Conservation (phyloP, 2,888 invertebrate genomes). For the Mythimna albipuncta region DNA sequence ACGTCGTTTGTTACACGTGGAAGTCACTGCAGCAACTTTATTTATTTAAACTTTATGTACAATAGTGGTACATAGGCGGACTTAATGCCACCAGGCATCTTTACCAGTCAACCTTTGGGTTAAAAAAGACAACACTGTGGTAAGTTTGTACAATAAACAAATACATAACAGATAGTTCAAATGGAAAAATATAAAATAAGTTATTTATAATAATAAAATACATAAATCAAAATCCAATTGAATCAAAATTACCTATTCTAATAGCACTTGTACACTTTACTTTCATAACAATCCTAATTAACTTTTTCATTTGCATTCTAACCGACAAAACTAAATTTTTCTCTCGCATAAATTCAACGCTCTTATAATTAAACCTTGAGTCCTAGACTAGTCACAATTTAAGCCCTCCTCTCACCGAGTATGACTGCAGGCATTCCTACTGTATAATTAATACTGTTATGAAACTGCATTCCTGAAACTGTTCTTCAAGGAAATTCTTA, state of each 20-base stretch:
- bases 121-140: no score
- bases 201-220: no score
- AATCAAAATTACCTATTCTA: not conserved
- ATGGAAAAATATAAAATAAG: no score
- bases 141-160: no score
- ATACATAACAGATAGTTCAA: no score
- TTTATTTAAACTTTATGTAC: no score
- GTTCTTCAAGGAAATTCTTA: conserved; percentile 19
- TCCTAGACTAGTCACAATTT: conserved; percentile 26
- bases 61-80: no score
- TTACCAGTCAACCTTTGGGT: no score
- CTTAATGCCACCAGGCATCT: no score
- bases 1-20: no score
- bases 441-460: conserved; percentile 26
- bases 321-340: conserved; percentile 9
- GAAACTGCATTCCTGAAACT: conserved; percentile 18
- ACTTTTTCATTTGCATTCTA: not conserved
- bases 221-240: no score
- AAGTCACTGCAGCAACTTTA: no score
- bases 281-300: not conserved
- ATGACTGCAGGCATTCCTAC: conserved; percentile 23
- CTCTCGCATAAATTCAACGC: not conserved
- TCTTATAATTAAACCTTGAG: conserved; percentile 13
- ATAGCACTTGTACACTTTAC: not conserved
- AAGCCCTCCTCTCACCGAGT: conserved; percentile 10